Percentiles rank a stretch among this genome's conserved stretches.
These are phyloP conservation scores for Coenonympha glycerion DNA, from an alignment of 2,888 invertebrate species.

Conservation along the genomic window DNA sequence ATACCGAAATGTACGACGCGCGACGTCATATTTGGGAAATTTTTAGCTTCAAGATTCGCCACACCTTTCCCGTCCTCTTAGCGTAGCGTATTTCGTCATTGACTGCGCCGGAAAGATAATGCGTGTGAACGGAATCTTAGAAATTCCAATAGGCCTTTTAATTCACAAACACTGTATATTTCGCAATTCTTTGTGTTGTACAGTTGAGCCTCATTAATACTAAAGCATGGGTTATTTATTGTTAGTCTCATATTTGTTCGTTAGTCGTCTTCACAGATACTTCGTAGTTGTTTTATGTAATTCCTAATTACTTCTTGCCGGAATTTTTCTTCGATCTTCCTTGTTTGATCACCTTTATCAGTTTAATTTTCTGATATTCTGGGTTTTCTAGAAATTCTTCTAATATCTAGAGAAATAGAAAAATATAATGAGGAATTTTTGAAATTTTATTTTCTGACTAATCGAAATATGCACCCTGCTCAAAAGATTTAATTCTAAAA, in stretches of 20 bases:
- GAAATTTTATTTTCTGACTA: too few relatives aligned
- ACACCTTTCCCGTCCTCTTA: too few relatives aligned
- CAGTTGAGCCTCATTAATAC: not conserved
- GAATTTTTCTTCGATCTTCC: slow-evolving; percentile 40
- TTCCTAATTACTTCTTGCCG: slow-evolving; percentile 40
- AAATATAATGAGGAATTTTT: slow-evolving; percentile 1
- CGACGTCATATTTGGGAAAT: too few relatives aligned
- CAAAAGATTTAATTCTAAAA: too few relatives aligned
- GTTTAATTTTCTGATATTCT: slow-evolving; percentile 54
- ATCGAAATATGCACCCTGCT: too few relatives aligned
- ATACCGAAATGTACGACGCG: too few relatives aligned
- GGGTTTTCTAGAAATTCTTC: slow-evolving; percentile 54
- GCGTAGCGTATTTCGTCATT: too few relatives aligned
- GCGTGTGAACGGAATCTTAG: too few relatives aligned
- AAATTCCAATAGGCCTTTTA: not conserved
- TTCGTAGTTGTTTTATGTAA: slow-evolving; percentile 20
- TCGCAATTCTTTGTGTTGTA: not conserved
- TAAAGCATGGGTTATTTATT: not conserved
- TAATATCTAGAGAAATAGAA: slow-evolving; percentile 48
- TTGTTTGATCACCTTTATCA: slow-evolving; percentile 60
- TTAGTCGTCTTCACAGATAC: not conserved
- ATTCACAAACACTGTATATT: not conserved
- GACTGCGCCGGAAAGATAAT: too few relatives aligned
- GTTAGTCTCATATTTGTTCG: slow-evolving; percentile 12
- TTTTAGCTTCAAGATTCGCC: too few relatives aligned